Conservation (phyloP, 2,888 invertebrate species). For the Dasysyrphus albostriatus region DNA sequence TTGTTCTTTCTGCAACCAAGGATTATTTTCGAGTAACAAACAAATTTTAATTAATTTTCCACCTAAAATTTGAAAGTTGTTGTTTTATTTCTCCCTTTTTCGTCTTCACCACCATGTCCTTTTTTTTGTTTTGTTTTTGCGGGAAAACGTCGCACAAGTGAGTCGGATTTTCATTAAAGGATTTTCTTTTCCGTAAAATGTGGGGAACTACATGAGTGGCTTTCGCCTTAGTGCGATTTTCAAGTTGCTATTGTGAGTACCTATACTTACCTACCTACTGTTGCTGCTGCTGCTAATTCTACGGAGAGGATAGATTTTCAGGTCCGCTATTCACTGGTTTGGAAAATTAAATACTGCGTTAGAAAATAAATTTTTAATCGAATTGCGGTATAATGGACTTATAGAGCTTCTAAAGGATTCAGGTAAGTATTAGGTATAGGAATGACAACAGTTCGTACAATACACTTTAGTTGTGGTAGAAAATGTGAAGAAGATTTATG, state of each 20-base stretch:
- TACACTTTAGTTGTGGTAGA: conserved; percentile 28
- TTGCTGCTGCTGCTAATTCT: not conserved
- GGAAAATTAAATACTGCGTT: conserved; percentile 76
- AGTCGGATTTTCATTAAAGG: conserved; percentile 52
- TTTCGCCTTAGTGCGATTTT: conserved; percentile 24
- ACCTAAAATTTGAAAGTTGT: conserved; percentile 52
- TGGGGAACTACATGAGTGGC: conserved; percentile 57
- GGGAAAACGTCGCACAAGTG: conserved; percentile 24
- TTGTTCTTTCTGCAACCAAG: conserved; percentile 29
- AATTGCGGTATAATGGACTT: conserved; percentile 54
- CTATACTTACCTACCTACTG: too few species aligned
- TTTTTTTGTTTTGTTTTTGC: conserved; percentile 2
- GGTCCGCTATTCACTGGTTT: conserved; percentile 71
- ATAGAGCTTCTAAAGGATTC: not conserved
- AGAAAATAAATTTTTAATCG: conserved; percentile 75
- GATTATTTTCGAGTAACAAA: conserved; percentile 73
- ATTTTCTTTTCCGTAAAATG: conserved; percentile 49
- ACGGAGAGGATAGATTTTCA: conserved; percentile 47
- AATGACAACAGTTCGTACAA: not conserved
- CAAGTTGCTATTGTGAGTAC: not conserved
- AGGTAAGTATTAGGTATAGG: not conserved
- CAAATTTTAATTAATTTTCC: conserved; percentile 76
- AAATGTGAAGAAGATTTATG: conserved; percentile 72
- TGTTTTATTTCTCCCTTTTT: conserved; percentile 2
- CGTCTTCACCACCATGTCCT: conserved; percentile 9